Evolutionary conservation across 2,797 vertebrate genomes (phyloP), one percentile per base, ranked within the genome.

Genomic region (Petrocephalus sullivani): DNA sequence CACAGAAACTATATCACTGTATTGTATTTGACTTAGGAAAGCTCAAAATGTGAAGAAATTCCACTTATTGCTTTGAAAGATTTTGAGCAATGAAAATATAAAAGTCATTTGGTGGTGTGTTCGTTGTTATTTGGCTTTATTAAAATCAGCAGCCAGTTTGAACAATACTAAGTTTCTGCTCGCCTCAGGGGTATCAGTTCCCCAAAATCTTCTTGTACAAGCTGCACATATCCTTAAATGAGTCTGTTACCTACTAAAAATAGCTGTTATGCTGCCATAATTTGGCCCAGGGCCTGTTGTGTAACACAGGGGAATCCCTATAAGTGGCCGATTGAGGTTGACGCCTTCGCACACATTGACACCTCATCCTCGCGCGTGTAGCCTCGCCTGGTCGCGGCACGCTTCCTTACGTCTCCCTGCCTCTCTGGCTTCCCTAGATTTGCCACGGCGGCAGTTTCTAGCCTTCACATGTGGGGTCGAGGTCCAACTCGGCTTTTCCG

Each of bases 401-500:
- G 19, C 2, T 8, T n/a, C 41, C 41, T 21, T 49, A 19, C 71
- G 41, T 41, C 8, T 46, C 37, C 16, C 3, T n/a, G 37, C 37
- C 71, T 46, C 16, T 19, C 16, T 46, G 7, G 6, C 75, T 89
- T 87, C 46, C 90, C 87, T 89, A 98, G 97, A 95, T 89, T 89
- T 93, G 0, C 95, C 94, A 0, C 91, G 87, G 19, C 94, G 90
- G 87, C 93, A 89, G 89, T 89, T 8, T 0, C 58, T 97, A 91
- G 90, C 84, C 37, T 98, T 97, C 91, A 91, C 90, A 0, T 97
- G 97, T 0, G 95, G 96, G 1, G 95, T 88, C 0, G 93, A 88
- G 89, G 96, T 95, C 88, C 94, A 97, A 93, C 91, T 98, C 33
- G 93, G 89, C 91, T 97, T 97, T 91, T 95, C 95, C 1, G 93